phyloP scores from a whole-genome alignment of 2,888 invertebrate species.

The Trichopoda pennipes region DNA sequence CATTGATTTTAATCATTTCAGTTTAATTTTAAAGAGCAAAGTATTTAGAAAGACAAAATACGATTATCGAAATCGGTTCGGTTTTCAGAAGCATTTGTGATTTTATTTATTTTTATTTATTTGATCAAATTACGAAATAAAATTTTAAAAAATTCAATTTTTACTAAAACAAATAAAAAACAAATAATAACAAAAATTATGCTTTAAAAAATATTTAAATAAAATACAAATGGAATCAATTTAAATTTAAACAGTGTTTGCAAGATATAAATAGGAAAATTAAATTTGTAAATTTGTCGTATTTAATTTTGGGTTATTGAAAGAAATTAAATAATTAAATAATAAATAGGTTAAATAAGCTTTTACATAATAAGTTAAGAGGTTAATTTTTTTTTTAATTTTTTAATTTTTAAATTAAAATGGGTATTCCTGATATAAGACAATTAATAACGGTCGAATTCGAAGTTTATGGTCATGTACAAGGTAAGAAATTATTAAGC shows the following conservation, averaged over 20 bases:
- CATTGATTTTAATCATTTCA: slow-evolving; percentile 56
- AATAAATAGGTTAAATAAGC: background rate
- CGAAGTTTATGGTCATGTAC: slow-evolving; percentile 94
- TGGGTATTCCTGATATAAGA: slow-evolving; percentile 84
- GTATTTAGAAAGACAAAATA: slow-evolving; percentile 52
- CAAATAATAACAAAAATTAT: slow-evolving; percentile 17
- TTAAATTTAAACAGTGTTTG: background rate
- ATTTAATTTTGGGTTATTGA: background rate
- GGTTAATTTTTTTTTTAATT: slow-evolving; percentile 19
- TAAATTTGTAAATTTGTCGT: too few relatives aligned
- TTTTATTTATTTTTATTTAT: too few relatives aligned
- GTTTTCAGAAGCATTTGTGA: slow-evolving; percentile 21
- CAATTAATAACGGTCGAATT: slow-evolving; percentile 91
- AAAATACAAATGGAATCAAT: slow-evolving; percentile 1
- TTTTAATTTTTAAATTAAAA: slow-evolving; percentile 71
- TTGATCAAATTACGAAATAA: slow-evolving; percentile 58
- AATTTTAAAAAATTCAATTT: slow-evolving; percentile 7
- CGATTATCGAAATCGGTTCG: slow-evolving; percentile 18
- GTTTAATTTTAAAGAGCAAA: slow-evolving; percentile 63
- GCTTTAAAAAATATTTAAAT: slow-evolving; percentile 16
- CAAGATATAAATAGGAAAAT: background rate
- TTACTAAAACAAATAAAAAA: background rate
- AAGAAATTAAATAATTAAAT: background rate
- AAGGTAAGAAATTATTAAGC: slow-evolving; percentile 84
- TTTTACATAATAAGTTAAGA: slow-evolving; percentile 45